These are phyloP conservation scores for Caenorhabditis wallacei DNA, from an alignment of 2,888 invertebrate species.

Conservation along the genomic window DNA sequence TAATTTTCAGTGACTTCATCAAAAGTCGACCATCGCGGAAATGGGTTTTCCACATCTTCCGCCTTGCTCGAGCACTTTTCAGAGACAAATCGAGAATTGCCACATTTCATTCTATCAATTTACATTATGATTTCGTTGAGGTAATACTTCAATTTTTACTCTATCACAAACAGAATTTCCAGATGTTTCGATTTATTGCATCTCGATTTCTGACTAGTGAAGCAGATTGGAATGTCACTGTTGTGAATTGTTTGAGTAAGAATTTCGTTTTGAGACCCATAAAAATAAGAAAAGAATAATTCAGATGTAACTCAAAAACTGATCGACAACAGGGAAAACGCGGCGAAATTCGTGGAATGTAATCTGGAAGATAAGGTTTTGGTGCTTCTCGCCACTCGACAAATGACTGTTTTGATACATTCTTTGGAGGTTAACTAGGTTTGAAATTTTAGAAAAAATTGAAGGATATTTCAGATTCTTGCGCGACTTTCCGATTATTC, in stretches of 20 bases:
- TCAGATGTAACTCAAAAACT: slow-evolving; percentile 67
- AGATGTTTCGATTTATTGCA: slow-evolving; percentile 58
- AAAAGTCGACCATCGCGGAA: slow-evolving; percentile 51
- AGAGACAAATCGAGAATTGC: slow-evolving; percentile 51
- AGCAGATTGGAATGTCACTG: slow-evolving; percentile 47
- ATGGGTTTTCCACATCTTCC: slow-evolving; percentile 59
- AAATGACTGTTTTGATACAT: slow-evolving; percentile 67
- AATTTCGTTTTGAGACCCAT: neutral
- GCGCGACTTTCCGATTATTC: slow-evolving; percentile 72
- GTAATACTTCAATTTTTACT: neutral
- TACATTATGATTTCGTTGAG: slow-evolving; percentile 49
- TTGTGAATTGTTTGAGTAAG: slow-evolving; percentile 60
- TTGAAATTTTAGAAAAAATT: neutral
- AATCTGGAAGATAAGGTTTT: slow-evolving; percentile 53
- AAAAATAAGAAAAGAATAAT: neutral
- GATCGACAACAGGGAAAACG: slow-evolving; percentile 57
- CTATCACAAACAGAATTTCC: neutral
- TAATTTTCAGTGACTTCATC: slow-evolving; percentile 57
- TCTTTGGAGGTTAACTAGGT: slow-evolving; percentile 57
- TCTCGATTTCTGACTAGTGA: slow-evolving; percentile 53
- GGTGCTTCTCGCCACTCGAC: slow-evolving; percentile 44
- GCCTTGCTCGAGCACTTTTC: slow-evolving; percentile 46
- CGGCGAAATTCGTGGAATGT: slow-evolving; percentile 63
- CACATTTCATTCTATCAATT: slow-evolving; percentile 50
- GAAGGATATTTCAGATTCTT: slow-evolving; percentile 53